phyloP scores from a whole-genome alignment of 2,888 invertebrate species.

The Hedychridium roseum region DNA sequence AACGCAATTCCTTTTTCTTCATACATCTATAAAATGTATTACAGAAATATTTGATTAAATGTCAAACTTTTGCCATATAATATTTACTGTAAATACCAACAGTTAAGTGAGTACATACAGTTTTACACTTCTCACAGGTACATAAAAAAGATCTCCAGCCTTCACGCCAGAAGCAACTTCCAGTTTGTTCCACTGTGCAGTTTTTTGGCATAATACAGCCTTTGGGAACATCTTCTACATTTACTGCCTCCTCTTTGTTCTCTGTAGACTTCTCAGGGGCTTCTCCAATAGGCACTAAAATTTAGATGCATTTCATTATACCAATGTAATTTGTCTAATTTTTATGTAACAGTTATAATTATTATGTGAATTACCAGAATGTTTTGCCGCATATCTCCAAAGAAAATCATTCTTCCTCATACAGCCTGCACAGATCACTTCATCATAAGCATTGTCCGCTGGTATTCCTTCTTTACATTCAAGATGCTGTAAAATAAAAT shows the following conservation, averaged over 20 bases:
- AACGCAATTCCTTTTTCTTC: conserved; percentile 74
- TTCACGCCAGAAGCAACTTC: conserved; percentile 80
- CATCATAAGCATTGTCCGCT: conserved; percentile 70
- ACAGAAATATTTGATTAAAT: conserved; percentile 1
- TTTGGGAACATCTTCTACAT: conserved; percentile 33
- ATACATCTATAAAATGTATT: conserved; percentile 71
- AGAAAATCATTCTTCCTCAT: conserved; percentile 80
- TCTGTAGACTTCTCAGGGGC: conserved; percentile 38
- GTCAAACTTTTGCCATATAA: neutral
- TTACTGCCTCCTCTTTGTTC: conserved; percentile 43
- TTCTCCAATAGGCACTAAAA: conserved; percentile 14
- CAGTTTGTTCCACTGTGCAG: conserved; percentile 45
- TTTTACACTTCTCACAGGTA: conserved; percentile 71
- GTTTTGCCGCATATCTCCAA: conserved; percentile 71
- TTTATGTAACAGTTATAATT: no score
- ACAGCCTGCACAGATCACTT: conserved; percentile 85
- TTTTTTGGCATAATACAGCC: conserved; percentile 50
- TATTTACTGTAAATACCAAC: no score
- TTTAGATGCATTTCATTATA: neutral
- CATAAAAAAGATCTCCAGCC: conserved; percentile 82
- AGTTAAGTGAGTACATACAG: no score
- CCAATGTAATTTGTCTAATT: no score
- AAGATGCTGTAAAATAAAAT: conserved; percentile 68
- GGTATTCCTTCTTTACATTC: conserved; percentile 68
- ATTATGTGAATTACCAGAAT: conserved; percentile 53